Evolutionary conservation across 2,797 vertebrate genomes (phyloP), one percentile per base, ranked within the genome.

Genomic region (Rousettus madagascariensis): DNA sequence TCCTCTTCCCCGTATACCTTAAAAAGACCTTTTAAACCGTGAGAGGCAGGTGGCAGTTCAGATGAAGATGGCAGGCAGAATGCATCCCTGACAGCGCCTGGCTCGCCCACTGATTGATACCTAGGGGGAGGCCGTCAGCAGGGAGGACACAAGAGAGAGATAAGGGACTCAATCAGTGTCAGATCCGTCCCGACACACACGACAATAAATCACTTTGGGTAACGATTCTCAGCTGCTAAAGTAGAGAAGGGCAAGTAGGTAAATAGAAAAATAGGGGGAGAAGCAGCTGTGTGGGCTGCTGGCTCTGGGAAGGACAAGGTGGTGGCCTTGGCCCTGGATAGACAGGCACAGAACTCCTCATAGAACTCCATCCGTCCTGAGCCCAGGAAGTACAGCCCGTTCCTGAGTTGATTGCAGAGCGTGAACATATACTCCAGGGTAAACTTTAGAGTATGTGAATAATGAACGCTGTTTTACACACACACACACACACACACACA

Each of bases 121-220:
- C 95, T 95, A 90, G 96, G 93, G 96, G 91, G 91, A 95, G 90
- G 95, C 97, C 98, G 98, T 98, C 97, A 98, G 88, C 43, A 6
- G 93, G 95, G 96, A 86, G 97, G 95, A 97, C 90, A 0, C 90
- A 68, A 97, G 86, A 86, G 4, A 85, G 89, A 98, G 98, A 98
- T 97, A 97, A 98, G 98, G 74, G 96, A 98, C 96, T 98, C 98
- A 94, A 97, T 98, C 98, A 98, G 97, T 97, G 98, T 98, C 98
- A 98, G 97, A 85, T 85, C 97, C 68, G 61, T 98, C 98, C 97
- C 86, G 66, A 97, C 51, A 3, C 96, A 93, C 96, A 87, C 38
- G 1, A 13, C 91, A 91, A 91, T 97, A 98, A 98, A 98, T 98
- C 98, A 98, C 94, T 59, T 91, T 0, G 6, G 91, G 95, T 95